Evolutionary conservation across 2,113 vertebrate genomes (phyloP).

Genomic region (Riparia riparia): DNA sequence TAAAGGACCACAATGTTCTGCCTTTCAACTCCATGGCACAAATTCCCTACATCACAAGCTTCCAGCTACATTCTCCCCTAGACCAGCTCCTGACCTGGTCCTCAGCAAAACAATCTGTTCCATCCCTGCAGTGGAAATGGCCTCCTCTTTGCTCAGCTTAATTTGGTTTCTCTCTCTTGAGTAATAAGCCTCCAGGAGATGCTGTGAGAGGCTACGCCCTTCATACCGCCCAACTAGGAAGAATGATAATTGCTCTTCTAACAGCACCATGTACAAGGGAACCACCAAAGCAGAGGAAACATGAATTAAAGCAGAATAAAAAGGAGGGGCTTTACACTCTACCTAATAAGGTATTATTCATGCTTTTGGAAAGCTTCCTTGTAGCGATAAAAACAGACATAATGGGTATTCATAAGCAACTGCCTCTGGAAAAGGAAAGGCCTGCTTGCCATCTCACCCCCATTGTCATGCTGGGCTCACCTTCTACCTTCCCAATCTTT

Average conservation of each 20-base stretch:
- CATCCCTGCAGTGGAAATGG: constrained; percentile 8
- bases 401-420: constrained; percentile 23
- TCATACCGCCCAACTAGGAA: constrained; percentile 55
- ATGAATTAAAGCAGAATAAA: constrained; percentile 54
- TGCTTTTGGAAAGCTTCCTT: constrained; percentile 38
- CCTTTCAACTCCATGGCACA: neutral
- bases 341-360: constrained; percentile 60
- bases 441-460: neutral
- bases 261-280: constrained; percentile 39
- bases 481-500: neutral
- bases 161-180: constrained; percentile 46
- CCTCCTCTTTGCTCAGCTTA: constrained; percentile 24
- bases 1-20: neutral
- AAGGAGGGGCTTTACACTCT: constrained; percentile 38
- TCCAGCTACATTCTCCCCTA: neutral
- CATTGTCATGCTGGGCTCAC: neutral
- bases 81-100: neutral
- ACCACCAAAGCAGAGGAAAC: constrained; percentile 62
- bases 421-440: neutral
- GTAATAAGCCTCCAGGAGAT: constrained; percentile 51
- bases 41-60: neutral
- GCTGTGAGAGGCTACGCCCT: constrained; percentile 45
- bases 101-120: neutral
- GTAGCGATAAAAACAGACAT: constrained; percentile 1
- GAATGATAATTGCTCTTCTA: constrained; percentile 69